Base-by-base conservation (phyloP, 2,113 vertebrate genomes). In the Zosterops pallidus region DNA sequence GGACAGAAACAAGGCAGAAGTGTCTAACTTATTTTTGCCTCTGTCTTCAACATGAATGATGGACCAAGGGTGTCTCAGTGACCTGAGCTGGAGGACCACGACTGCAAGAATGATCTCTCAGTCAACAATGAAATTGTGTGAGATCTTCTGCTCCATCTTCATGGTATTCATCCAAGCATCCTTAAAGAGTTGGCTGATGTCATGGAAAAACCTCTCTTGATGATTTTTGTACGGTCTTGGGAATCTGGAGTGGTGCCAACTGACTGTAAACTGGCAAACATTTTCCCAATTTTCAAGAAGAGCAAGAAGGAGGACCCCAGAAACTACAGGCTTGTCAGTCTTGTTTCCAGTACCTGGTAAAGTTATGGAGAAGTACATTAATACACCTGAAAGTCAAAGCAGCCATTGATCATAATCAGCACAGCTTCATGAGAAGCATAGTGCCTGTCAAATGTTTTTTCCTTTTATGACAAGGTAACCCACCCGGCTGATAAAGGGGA, bases 81-180 rank as follows among this genome's bases (percentile, higher is more conserved):
- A 23, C 11, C 25, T 35, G 13, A 67, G 16, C 31, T 50, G 20
- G 20, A 76, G 24, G 6, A 35, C 50, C 29, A 24, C 12, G 35
- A 42, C 20, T 50, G 11, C 12, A 21, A 35, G 16, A 35, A 11
- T 35, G 3, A 17, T 21, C 35, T 50, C 20, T 16, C 31, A 31
- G 9, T 11, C 4, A 2, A 50, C 16, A 57, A 13, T 14, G 11
- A 67, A 67, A 76, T 5, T 42, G 2, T 31, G 35, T 0, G 0
- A 49, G 9, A 57, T 31, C 35, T 67, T 25, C 31, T 42, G 16
- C 25, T 35, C 31, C 11, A 42, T 35, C 35, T 8, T n/a, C 41
- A 41, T 13, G 42, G 18, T 4, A 49, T 35, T 41, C 5, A 41
- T 21, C 25, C 31, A 35, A 67, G 52, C 50, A 42, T 75, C 50